Evolutionary conservation across 1,140 invertebrate species (phyloP).

Genomic region (Heliconius melpomene): DNA sequence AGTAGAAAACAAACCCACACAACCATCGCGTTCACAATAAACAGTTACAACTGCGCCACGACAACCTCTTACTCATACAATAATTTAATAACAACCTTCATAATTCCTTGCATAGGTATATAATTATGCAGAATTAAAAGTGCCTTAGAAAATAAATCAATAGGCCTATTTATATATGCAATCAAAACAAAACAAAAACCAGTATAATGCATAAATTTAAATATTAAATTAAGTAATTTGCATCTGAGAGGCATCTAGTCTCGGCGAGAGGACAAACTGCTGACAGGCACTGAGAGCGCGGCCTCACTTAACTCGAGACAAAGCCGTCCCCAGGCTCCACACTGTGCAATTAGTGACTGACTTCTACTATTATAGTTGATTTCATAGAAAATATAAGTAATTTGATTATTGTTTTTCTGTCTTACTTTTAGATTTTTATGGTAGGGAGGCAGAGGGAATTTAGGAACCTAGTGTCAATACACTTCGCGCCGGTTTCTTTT

Average conservation of each 20-base stretch:
- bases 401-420: background rate
- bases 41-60: too few relatives aligned
- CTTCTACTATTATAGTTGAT: background rate
- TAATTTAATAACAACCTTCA: too few relatives aligned
- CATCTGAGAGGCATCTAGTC: background rate
- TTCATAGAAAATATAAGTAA: background rate
- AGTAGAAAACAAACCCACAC: too few relatives aligned
- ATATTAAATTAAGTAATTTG: background rate
- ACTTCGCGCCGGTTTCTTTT: too few relatives aligned
- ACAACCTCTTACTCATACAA: too few relatives aligned
- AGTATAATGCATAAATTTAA: background rate
- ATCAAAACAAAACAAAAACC: background rate
- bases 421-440: background rate
- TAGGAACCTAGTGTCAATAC: too few relatives aligned
- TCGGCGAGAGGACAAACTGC: conserved; percentile 1
- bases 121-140: too few relatives aligned
- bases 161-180: too few relatives aligned
- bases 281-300: background rate
- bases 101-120: too few relatives aligned
- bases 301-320: conserved; percentile 10
- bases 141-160: background rate
- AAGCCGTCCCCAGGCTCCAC: background rate
- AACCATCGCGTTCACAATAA: too few relatives aligned
- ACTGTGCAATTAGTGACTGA: conserved; percentile 1
- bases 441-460: too few relatives aligned